Percentiles rank a stretch among this genome's conserved stretches.
These are phyloP conservation scores for Coracias cyanogaster DNA, from an alignment of 2,797 vertebrate genomes.

Conservation along the genomic window DNA sequence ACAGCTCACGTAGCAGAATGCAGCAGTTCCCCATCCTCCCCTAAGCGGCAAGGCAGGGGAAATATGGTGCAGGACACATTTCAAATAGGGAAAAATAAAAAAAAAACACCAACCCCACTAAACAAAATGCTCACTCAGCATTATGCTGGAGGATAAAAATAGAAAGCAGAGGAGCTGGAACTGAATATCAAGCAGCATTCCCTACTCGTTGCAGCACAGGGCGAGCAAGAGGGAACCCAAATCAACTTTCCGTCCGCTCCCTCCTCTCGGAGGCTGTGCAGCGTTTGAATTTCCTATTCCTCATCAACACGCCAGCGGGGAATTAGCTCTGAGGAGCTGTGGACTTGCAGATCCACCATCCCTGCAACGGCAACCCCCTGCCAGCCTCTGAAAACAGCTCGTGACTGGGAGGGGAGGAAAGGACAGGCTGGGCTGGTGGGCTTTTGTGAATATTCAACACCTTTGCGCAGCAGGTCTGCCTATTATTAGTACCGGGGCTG, in stretches of 20 bases:
- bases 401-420: not conserved
- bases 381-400: slow-evolving; percentile 24
- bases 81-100: not conserved
- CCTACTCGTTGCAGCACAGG: not conserved
- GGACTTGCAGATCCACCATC: not conserved
- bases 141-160: slow-evolving; percentile 55
- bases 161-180: slow-evolving; percentile 28
- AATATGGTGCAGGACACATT: slow-evolving; percentile 34
- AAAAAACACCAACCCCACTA: not conserved
- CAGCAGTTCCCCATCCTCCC: not conserved
- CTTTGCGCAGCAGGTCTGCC: slow-evolving; percentile 7
- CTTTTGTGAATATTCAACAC: slow-evolving; percentile 49
- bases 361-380: not conserved
- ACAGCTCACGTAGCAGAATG: not conserved
- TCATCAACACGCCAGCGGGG: not conserved
- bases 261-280: not conserved
- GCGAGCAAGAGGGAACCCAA: not conserved
- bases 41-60: not conserved
- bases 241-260: not conserved
- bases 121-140: slow-evolving; percentile 61
- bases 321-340: not conserved
- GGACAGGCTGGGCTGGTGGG: not conserved
- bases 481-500: not conserved
- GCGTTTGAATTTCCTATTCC: not conserved
- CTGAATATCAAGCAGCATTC: slow-evolving; percentile 57